phyloP scores from a whole-genome alignment of 2,797 vertebrate genomes.

The Parauchenoglanis ngamensis region DNA sequence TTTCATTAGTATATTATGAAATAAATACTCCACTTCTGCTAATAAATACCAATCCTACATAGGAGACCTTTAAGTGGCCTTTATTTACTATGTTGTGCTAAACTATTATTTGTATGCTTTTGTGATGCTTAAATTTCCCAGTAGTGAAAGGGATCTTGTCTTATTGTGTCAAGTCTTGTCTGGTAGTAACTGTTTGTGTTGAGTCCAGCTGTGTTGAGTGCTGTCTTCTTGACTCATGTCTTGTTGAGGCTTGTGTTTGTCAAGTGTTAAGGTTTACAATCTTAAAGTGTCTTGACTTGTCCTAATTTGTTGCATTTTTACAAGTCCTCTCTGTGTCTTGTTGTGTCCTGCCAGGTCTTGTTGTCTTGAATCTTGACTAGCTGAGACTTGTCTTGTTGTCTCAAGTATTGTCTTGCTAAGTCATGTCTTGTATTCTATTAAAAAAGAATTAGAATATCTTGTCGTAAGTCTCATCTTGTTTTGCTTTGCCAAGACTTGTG shows the following conservation, averaged over 20 bases:
- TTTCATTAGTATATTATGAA: no score
- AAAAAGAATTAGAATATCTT: no score
- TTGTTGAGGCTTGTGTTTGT: neutral
- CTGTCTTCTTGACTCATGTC: neutral
- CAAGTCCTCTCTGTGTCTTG: neutral
- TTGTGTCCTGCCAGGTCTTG: neutral
- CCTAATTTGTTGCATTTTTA: neutral
- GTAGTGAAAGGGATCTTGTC: neutral
- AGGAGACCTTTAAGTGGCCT: neutral
- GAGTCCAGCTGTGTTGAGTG: neutral
- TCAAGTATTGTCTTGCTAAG: neutral
- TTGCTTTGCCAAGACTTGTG: neutral
- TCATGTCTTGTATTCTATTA: neutral
- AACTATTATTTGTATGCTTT: no score
- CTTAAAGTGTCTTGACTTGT: neutral
- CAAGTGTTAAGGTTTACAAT: neutral
- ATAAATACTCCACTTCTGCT: no score
- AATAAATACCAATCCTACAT: no score
- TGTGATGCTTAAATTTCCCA: neutral
- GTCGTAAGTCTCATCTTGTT: neutral
- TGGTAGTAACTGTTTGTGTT: neutral
- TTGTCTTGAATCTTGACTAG: neutral
- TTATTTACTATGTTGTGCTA: no score
- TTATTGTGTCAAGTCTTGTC: neutral
- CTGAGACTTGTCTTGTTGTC: neutral